phyloP scores from a whole-genome alignment of 2,888 invertebrate species.

The Epinotia ramella region DNA sequence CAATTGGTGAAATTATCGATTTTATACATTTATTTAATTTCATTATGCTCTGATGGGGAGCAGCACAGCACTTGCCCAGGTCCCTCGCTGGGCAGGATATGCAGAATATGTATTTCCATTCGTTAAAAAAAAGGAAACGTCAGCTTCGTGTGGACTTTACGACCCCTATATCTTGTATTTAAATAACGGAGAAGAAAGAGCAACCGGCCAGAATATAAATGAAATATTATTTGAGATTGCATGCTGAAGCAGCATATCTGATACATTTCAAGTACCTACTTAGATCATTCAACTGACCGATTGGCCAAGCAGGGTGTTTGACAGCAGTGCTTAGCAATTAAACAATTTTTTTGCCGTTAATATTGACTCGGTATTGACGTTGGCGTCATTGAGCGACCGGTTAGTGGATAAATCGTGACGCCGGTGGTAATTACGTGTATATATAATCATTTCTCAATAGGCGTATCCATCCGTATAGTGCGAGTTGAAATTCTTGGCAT shows the following conservation, averaged over 20 bases:
- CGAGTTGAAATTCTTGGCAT: not conserved
- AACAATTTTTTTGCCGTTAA: conserved; percentile 3
- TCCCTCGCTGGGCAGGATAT: too few relatives aligned
- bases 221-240: too few relatives aligned
- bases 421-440: conserved; percentile 1
- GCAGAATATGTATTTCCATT: too few relatives aligned
- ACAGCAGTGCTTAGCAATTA: not conserved
- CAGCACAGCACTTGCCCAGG: too few relatives aligned
- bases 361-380: conserved; percentile 26
- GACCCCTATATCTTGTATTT: too few relatives aligned
- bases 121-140: too few relatives aligned
- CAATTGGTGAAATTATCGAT: not conserved
- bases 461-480: not conserved
- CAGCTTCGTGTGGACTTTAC: too few relatives aligned
- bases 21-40: not conserved
- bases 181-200: too few relatives aligned
- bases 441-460: conserved; percentile 7
- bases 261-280: too few relatives aligned
- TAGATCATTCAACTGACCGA: not conserved
- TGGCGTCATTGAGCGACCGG: conserved; percentile 32
- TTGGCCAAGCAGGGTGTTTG: conserved; percentile 3
- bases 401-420: conserved; percentile 26
- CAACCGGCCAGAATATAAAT: too few relatives aligned
- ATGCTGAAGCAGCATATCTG: too few relatives aligned
- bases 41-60: too few relatives aligned